Percentiles rank a stretch among this genome's conserved stretches.
These are phyloP conservation scores for Pseudanteris insignis DNA, from an alignment of 2,888 invertebrate genomes.

Conservation along the genomic window DNA sequence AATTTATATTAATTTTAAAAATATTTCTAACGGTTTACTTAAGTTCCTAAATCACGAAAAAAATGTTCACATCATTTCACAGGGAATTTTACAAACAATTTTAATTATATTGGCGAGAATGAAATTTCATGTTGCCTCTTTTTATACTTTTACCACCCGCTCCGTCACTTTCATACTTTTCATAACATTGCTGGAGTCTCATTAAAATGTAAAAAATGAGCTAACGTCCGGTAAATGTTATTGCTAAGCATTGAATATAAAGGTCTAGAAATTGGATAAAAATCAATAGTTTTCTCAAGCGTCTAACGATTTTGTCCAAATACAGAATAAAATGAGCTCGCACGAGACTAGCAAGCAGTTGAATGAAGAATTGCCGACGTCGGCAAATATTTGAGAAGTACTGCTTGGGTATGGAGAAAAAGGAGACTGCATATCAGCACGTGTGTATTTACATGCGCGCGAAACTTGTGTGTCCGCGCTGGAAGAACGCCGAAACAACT, in stretches of 20 bases:
- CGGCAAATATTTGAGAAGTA: constrained; percentile 40
- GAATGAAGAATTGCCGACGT: constrained; percentile 40
- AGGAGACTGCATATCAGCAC: constrained; percentile 25
- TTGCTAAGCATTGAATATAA: constrained; percentile 27
- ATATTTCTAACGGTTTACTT: too few relatives aligned
- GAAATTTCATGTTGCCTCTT: too few relatives aligned
- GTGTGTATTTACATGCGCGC: constrained; percentile 27
- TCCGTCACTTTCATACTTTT: constrained; percentile 20
- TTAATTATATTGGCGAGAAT: too few relatives aligned
- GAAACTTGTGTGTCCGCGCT: constrained; percentile 21
- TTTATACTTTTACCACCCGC: too few relatives aligned
- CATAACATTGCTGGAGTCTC: constrained; percentile 25
- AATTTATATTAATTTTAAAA: too few relatives aligned
- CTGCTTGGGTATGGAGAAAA: constrained; percentile 24
- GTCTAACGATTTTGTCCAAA: constrained; percentile 35
- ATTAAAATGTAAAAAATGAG: constrained; percentile 23
- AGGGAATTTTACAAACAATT: too few relatives aligned
- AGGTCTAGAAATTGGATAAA: constrained; percentile 23
- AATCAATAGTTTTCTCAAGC: constrained; percentile 36
- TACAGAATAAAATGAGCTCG: constrained; percentile 34
- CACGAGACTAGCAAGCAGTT: constrained; percentile 35
- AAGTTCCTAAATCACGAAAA: too few relatives aligned
- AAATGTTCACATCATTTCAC: too few relatives aligned
- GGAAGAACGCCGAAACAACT: constrained; percentile 39
- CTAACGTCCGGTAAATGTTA: constrained; percentile 19